Conservation (phyloP, 2,113 vertebrate species). For the Ginglymostoma cirratum region DNA sequence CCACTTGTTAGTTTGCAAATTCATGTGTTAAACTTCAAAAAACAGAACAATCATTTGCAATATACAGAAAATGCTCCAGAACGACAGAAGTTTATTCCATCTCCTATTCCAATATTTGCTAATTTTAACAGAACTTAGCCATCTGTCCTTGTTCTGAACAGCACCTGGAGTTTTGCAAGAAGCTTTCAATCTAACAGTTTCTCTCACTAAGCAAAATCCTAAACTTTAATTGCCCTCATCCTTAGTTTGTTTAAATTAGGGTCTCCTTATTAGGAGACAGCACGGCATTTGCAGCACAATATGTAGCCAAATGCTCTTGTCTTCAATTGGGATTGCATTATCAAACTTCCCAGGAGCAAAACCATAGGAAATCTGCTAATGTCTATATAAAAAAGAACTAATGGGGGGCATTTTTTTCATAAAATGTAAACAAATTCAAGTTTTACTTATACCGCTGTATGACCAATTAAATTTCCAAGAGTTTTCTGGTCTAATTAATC, state of each 20-base stretch:
- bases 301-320: background rate
- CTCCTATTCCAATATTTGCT: background rate
- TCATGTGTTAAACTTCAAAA: background rate
- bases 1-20: background rate
- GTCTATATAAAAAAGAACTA: background rate
- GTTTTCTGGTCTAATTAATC: background rate
- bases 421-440: background rate
- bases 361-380: background rate
- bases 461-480: background rate
- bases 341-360: background rate
- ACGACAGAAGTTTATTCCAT: too few species aligned
- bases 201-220: background rate
- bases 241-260: background rate
- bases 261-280: background rate
- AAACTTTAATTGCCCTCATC: background rate
- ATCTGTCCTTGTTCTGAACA: background rate
- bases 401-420: background rate
- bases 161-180: background rate
- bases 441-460: background rate
- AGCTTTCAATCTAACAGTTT: background rate
- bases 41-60: background rate
- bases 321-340: background rate
- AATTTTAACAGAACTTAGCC: background rate
- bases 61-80: background rate
- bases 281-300: background rate